phyloP scores from a whole-genome alignment of 2,888 invertebrate genomes.

The Drosophila cracens region DNA sequence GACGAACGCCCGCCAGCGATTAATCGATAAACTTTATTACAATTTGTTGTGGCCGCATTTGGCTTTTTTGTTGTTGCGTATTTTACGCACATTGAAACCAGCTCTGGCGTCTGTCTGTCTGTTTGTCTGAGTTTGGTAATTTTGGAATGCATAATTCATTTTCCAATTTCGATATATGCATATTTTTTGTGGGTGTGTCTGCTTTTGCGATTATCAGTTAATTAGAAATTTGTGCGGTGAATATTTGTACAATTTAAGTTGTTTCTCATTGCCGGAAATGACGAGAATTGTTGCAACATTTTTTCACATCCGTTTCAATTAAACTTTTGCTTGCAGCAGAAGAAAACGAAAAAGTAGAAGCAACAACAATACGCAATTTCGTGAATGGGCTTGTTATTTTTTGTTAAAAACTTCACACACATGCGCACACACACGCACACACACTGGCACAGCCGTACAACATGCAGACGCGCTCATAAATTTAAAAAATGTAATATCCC shows the following conservation, averaged over 20 bases:
- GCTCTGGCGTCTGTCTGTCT: slow-evolving; percentile 22
- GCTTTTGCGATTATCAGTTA: slow-evolving; percentile 66
- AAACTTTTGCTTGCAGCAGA: slow-evolving; percentile 55
- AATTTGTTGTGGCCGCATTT: slow-evolving; percentile 63
- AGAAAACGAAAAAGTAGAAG: slow-evolving; percentile 5
- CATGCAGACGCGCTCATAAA: slow-evolving; percentile 66
- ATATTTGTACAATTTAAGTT: slow-evolving; percentile 48
- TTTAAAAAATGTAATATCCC: slow-evolving; percentile 81
- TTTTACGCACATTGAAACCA: slow-evolving; percentile 28
- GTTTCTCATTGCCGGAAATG: slow-evolving; percentile 50
- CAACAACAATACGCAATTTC: slow-evolving; percentile 34
- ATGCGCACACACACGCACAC: slow-evolving; percentile 9
- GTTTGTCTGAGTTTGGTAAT: slow-evolving; percentile 34
- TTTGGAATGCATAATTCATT: slow-evolving; percentile 53
- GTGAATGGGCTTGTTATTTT: slow-evolving; percentile 51
- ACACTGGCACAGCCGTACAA: slow-evolving; percentile 15
- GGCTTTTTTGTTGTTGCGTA: slow-evolving; percentile 31
- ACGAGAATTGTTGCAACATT: slow-evolving; percentile 59
- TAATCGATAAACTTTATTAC: slow-evolving; percentile 77
- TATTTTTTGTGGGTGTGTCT: slow-evolving; percentile 4
- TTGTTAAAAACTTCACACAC: slow-evolving; percentile 45
- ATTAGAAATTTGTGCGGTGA: slow-evolving; percentile 64
- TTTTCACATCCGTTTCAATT: slow-evolving; percentile 69
- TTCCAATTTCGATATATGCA: slow-evolving; percentile 28
- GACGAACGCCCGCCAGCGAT: slow-evolving; percentile 22